Base-by-base conservation (phyloP, 2,888 invertebrate species). In the Itoplectis maculator region DNA sequence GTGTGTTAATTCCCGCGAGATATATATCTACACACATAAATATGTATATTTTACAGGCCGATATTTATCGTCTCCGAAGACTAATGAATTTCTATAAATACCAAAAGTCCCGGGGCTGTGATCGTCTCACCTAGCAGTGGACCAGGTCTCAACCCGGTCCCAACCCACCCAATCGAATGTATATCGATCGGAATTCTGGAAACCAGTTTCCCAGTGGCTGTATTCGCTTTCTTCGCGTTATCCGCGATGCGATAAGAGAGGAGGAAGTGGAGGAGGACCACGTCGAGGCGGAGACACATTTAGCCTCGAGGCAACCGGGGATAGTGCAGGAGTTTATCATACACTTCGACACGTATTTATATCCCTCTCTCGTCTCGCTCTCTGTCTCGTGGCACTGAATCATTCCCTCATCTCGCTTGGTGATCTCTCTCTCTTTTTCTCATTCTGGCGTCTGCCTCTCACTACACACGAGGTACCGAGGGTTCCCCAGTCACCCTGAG, bases 401-500 rank as follows among this genome's bases (percentile, higher is more conserved):
- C 72, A 77, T 83, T 83, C 76, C 69, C 73, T 77, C 70, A 40
- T 76, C 54, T 72, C 45, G 74, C 54, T 74, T 66, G 76, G 3
- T 42, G 23, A 45, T 65, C 66, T 79, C 63, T 65, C 29, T 20
- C 79, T 72, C 69, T 54, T 8, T 35, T 3, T 29, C 29, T 29
- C 5, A 3, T 29, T 29, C 29, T 29, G 3, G 3, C 29, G 29
- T 3, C 3, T 2, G 11, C 61, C 65, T 74, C 45, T n/a, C 56
- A 70, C 69, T 70, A 79, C 49, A 76, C 73, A 63, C 68, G 42
- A 37, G 40, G 65, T 49, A 40, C 54, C 49, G 85, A 87, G 88
- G 88, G 86, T 87, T 88, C 86, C 89, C 88, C 87, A 89, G 86
- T 88, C 83, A 86, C 84, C 89, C 89, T 68, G 85, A 86, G 88